Base-by-base conservation (phyloP, 2,888 invertebrate genomes). In the Lobophora halterata region DNA sequence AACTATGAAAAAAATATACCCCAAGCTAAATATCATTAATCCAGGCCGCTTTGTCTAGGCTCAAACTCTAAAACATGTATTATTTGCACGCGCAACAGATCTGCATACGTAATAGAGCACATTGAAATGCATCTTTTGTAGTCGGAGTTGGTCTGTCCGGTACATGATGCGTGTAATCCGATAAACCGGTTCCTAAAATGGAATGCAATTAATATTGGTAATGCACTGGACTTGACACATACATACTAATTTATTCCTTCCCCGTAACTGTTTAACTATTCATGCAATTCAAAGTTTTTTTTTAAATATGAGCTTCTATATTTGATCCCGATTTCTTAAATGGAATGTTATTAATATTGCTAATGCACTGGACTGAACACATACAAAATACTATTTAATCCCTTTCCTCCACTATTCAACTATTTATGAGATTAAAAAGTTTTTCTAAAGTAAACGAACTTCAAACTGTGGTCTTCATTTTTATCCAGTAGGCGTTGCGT, bases 1-100 rank as follows among this genome's bases (percentile, higher is more conserved):
- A 64, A 61, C 65, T 60, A 52, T 58, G 52, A 64, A 73, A 78
- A 39, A 71, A 76, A 72, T 46, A 49, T 70, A 70, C 81, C 81
- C 79, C 54, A 71, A 73, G 76, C 73, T 76, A 75, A 68, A 60
- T 65, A 65, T 70, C 73, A 82, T 82, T 85, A 83, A 81, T 79
- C 68, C 75, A 64, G 64, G 59, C 41, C 55, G 65, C 71, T 72
- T 82, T 81, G 79, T 85, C 82, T 82, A 85, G 68, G 61, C 61
- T 63, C 55, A 63, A 65, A 71, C 60, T 58, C 68, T 64, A 57
- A 51, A 50, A 55, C 49, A 50, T 57, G 51, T 52, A 65, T 70
- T 76, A 75, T 78, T 77, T 71, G 80, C 79, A 74, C 71, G 69
- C 71, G 69, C 58, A 60, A 47, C 47, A 51, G 71, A 73, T 78